phyloP scores from a whole-genome alignment of 2,888 invertebrate species.

The Hirtodrosophila duncani region DNA sequence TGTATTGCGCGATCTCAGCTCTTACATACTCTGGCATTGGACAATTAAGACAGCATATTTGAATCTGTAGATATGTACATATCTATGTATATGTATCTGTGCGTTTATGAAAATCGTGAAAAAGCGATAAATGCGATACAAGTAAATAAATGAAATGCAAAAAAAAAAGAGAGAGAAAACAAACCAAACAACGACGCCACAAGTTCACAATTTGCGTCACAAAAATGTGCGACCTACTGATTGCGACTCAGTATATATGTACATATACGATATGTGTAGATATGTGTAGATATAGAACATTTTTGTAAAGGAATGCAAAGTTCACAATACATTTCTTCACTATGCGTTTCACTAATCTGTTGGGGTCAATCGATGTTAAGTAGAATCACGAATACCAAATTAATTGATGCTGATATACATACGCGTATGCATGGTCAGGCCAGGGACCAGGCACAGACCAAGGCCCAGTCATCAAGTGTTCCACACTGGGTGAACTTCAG shows the following conservation, averaged over 20 bases:
- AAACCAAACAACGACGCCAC: conserved; percentile 26
- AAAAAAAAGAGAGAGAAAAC: conserved; percentile 30
- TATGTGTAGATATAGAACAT: conserved; percentile 11
- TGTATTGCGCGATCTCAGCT: too few relatives aligned
- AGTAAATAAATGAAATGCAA: conserved; percentile 53
- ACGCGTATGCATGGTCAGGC: neutral
- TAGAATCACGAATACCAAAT: conserved; percentile 80
- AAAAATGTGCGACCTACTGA: conserved; percentile 42
- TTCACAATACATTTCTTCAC: conserved; percentile 43
- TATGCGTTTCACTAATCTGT: conserved; percentile 76
- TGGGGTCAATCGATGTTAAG: conserved; percentile 80
- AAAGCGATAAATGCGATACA: conserved; percentile 37
- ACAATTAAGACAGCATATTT: conserved; percentile 26
- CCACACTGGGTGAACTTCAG: neutral
- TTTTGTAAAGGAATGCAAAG: conserved; percentile 31
- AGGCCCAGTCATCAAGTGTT: neutral
- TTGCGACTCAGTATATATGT: neutral
- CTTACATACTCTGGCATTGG: conserved; percentile 29
- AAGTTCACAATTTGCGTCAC: conserved; percentile 78
- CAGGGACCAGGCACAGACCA: conserved; percentile 1
- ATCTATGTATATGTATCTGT: neutral
- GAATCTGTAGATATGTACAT: neutral
- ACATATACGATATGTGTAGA: neutral
- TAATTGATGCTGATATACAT: conserved; percentile 77
- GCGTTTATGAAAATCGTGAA: conserved; percentile 32